These are phyloP conservation scores for Nicator chloris DNA, from an alignment of 2,113 vertebrate genomes.

Conservation along the genomic window DNA sequence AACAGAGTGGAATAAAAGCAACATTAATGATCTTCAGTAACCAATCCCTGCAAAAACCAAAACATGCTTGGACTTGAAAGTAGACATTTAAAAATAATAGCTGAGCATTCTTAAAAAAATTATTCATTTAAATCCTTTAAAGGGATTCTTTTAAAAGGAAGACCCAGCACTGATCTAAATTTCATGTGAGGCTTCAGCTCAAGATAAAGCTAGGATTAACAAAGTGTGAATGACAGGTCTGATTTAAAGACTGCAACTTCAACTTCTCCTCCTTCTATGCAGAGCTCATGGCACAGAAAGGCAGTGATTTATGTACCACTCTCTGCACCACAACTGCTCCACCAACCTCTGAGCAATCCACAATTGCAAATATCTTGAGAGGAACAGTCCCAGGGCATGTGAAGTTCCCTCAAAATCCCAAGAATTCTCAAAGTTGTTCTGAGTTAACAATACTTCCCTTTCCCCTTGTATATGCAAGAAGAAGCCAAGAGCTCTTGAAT, in stretches of 20 bases:
- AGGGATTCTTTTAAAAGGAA: neutral
- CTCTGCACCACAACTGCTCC: neutral
- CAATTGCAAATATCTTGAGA: rapidly evolving
- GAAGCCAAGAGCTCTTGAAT: neutral
- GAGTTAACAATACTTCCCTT: rapidly evolving
- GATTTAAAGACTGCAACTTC: neutral
- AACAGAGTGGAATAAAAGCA: neutral
- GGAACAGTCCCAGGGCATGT: neutral
- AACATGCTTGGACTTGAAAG: neutral
- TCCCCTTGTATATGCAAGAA: rapidly evolving
- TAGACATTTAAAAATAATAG: neutral
- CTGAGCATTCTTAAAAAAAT: too few species aligned
- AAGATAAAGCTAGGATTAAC: neutral
- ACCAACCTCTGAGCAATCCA: neutral
- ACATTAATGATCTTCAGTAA: neutral
- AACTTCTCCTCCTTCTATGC: neutral
- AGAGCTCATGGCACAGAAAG: neutral
- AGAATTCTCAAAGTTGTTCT: neutral
- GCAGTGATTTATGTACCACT: neutral
- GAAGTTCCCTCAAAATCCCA: neutral
- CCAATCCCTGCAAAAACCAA: neutral
- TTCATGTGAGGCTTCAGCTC: neutral
- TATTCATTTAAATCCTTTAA: too few species aligned
- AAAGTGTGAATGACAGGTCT: neutral
- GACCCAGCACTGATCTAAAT: neutral